phyloP scores from a whole-genome alignment of 2,888 invertebrate genomes.

The Ochropacha duplaris region DNA sequence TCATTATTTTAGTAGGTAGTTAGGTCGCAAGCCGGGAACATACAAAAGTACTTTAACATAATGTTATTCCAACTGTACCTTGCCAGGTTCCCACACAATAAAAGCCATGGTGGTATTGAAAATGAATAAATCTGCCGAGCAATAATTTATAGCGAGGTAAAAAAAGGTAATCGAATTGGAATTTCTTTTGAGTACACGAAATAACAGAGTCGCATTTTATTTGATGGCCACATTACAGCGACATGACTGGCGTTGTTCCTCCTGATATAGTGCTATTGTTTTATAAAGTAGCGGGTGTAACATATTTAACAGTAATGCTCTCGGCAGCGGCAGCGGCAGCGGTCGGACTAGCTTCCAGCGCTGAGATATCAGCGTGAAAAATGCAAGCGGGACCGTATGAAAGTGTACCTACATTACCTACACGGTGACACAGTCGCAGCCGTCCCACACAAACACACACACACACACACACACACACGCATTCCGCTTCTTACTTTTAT shows the following conservation, averaged over 20 bases:
- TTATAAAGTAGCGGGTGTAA: background rate
- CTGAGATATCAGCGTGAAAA: slow-evolving; percentile 1
- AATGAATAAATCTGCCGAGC: background rate
- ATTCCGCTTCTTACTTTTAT: background rate
- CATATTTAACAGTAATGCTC: slow-evolving; percentile 1
- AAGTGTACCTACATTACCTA: background rate
- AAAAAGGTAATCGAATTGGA: background rate
- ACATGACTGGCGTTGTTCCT: background rate
- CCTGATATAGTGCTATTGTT: background rate
- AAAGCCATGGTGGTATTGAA: background rate
- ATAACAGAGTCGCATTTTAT: background rate
- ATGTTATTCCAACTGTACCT: background rate
- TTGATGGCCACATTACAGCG: background rate
- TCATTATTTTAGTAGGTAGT: slow-evolving; percentile 23
- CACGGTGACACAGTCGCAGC: background rate
- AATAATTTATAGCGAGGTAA: background rate
- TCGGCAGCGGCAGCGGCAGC: background rate
- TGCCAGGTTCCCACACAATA: background rate
- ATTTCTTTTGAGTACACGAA: background rate
- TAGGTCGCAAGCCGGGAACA: background rate
- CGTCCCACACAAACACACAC: background rate
- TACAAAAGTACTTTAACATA: background rate
- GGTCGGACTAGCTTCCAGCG: background rate
- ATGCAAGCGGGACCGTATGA: background rate
- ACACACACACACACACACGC: background rate